Percentiles rank a stretch among this genome's conserved stretches.
phyloP scores from a whole-genome alignment of 2,888 invertebrate species.

The Ceriagrion tenellum region DNA sequence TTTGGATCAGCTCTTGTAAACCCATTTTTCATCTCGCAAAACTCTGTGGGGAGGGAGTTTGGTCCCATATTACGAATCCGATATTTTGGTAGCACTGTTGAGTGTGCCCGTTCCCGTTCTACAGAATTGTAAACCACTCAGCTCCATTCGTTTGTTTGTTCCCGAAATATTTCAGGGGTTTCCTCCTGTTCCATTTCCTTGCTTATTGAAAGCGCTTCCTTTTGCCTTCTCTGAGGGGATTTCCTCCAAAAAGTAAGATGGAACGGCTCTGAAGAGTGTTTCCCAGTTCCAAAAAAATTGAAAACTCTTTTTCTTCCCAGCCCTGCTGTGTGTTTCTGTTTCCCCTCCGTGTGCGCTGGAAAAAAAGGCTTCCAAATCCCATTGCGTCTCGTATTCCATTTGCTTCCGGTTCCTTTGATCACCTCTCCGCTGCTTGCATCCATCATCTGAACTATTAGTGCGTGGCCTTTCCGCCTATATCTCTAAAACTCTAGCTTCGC shows the following conservation, averaged over 20 bases:
- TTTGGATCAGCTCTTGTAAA: too few relatives aligned
- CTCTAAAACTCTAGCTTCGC: not conserved
- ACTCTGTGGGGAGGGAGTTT: not conserved
- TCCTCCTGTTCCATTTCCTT: not conserved
- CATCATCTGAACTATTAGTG: not conserved
- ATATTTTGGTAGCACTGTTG: not conserved
- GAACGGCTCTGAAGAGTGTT: not conserved
- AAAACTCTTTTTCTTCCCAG: not conserved
- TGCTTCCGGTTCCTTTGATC: slow-evolving; percentile 2
- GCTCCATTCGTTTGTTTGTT: not conserved
- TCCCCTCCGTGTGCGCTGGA: not conserved
- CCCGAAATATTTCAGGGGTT: not conserved
- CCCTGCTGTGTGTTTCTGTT: not conserved
- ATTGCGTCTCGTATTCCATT: not conserved
- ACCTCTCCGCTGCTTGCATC: not conserved
- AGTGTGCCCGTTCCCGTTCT: not conserved
- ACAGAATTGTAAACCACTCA: not conserved
- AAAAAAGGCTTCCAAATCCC: not conserved
- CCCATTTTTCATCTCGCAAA: not conserved
- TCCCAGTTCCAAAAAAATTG: not conserved
- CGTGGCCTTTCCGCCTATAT: not conserved
- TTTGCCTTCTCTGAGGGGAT: not conserved
- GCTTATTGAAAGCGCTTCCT: not conserved
- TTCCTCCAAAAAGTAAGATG: not conserved
- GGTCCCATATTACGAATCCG: not conserved